A percentile compares a stretch with the other conserved stretches of the same genome.
Conservation (phyloP, 2,888 invertebrate genomes). For the Lysandra bellargus region DNA sequence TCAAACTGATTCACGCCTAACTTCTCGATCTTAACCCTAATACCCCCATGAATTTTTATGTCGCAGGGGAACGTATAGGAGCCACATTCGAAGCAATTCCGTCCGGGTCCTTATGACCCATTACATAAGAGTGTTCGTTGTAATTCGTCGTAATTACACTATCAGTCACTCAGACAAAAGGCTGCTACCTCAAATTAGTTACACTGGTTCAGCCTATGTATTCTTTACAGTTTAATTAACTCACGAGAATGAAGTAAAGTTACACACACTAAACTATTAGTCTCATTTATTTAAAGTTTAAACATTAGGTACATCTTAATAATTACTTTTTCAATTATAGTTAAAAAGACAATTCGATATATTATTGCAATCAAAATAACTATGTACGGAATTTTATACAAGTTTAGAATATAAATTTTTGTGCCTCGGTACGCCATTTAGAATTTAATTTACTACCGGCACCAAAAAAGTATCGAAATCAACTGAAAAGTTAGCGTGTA, state of each 20-base stretch:
- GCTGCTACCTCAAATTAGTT: neutral
- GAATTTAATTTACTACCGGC: too few relatives aligned
- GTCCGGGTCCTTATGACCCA: slow-evolving; percentile 7
- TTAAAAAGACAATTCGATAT: too few relatives aligned
- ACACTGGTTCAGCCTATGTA: neutral
- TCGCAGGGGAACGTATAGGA: neutral
- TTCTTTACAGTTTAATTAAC: neutral
- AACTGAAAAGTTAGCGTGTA: too few relatives aligned
- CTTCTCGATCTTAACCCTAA: neutral
- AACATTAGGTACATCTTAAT: too few relatives aligned
- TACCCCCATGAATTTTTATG: neutral
- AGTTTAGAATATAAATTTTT: too few relatives aligned
- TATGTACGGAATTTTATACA: too few relatives aligned
- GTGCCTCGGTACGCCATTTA: too few relatives aligned
- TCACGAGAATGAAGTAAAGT: neutral
- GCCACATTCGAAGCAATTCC: neutral
- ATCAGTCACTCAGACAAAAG: slow-evolving; percentile 6
- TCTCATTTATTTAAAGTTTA: too few relatives aligned
- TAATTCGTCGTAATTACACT: slow-evolving; percentile 15
- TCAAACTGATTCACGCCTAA: neutral
- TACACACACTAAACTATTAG: neutral
- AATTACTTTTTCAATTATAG: too few relatives aligned
- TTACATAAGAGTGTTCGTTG: slow-evolving; percentile 3
- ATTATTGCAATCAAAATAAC: too few relatives aligned
- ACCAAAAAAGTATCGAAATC: too few relatives aligned